phyloP scores from a whole-genome alignment of 2,797 vertebrate species.

The Microctenopoma steveboyesi region DNA sequence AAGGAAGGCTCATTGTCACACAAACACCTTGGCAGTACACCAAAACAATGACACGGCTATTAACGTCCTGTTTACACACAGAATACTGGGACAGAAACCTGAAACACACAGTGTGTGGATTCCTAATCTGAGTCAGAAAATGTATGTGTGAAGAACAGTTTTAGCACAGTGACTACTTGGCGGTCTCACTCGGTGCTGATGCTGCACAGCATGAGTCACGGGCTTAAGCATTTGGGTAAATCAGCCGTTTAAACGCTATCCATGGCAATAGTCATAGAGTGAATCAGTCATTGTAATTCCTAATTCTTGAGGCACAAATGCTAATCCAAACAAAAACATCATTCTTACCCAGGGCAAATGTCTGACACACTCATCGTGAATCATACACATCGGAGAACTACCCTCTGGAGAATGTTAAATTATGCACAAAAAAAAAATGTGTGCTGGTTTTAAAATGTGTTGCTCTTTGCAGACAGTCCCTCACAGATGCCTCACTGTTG shows the following conservation, averaged over 20 bases:
- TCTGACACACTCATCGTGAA: constrained; percentile 51
- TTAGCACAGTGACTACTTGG: constrained; percentile 44
- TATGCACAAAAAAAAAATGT: neutral
- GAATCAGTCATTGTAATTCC: constrained; percentile 39
- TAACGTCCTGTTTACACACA: constrained; percentile 68
- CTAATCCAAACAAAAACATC: constrained; percentile 61
- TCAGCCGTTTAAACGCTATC: constrained; percentile 46
- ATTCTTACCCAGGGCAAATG: constrained; percentile 30
- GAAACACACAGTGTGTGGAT: constrained; percentile 14
- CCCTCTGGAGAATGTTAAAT: neutral
- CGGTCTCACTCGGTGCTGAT: constrained; percentile 36
- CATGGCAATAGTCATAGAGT: constrained; percentile 49
- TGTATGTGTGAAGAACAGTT: constrained; percentile 38
- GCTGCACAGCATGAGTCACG: constrained; percentile 67
- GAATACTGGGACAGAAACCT: constrained; percentile 29
- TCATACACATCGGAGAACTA: constrained; percentile 52
- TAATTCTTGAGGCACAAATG: constrained; percentile 30
- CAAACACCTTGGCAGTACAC: constrained; percentile 10
- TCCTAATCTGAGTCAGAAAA: constrained; percentile 42
- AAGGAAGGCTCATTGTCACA: constrained; percentile 37
- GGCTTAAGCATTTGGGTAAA: constrained; percentile 53
- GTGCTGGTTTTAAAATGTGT: constrained; percentile 23
- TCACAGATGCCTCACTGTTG: constrained; percentile 59
- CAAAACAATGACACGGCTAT: constrained; percentile 50
- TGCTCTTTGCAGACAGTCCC: constrained; percentile 62